A percentile compares a stretch with the other conserved stretches of the same genome.
Conservation (phyloP, 2,888 invertebrate species). For the Willowsia nigromaculata region DNA sequence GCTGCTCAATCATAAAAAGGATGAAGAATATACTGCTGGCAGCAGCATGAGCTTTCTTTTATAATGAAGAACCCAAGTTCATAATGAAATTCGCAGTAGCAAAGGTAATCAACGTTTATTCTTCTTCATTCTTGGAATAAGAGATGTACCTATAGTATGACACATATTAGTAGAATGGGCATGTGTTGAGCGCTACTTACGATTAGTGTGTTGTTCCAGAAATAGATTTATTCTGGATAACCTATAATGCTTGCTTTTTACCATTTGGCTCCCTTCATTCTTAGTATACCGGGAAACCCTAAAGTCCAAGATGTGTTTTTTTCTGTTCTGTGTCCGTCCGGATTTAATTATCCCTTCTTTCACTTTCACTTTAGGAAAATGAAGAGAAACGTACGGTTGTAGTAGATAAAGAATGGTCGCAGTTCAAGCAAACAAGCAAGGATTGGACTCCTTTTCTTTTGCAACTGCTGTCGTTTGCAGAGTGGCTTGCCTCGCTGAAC, state of each 20-base stretch:
- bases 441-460: conserved; percentile 17
- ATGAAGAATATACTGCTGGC: not conserved
- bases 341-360: conserved; percentile 67
- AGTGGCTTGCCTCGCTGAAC: conserved; percentile 26
- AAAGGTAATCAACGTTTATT: conserved; percentile 48
- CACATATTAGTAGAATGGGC: no score
- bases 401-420: conserved; percentile 24
- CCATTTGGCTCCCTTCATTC: not conserved
- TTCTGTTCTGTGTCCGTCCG: conserved; percentile 29
- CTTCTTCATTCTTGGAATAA: not conserved
- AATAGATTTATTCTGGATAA: not conserved
- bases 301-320: conserved; percentile 21
- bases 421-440: conserved; percentile 14
- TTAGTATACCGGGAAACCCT: not conserved
- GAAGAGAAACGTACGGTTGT: not conserved
- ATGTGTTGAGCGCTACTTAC: not conserved
- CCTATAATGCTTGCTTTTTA: not conserved
- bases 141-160: not conserved
- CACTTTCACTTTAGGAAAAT: conserved; percentile 40
- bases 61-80: not conserved
- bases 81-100: conserved; percentile 47
- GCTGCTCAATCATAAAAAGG: conserved; percentile 18
- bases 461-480: conserved; percentile 48
- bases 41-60: not conserved
- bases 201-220: not conserved